Evolutionary conservation across 2,797 vertebrate species (phyloP), one percentile per base, ranked within the genome.

Genomic region (Enteromius thamalakanensis): DNA sequence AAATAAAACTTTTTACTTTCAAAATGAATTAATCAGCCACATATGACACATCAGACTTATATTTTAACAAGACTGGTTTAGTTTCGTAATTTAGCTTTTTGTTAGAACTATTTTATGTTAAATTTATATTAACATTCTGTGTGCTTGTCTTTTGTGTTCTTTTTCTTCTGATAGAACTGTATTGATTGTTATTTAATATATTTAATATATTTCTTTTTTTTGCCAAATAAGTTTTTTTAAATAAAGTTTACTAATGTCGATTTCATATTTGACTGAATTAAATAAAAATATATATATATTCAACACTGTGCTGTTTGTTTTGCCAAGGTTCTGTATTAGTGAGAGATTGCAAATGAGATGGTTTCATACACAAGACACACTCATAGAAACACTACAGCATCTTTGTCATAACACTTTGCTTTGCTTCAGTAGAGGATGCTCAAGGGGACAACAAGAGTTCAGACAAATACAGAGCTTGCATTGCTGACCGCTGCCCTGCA

Each of bases 391-490:
- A 58, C 1, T 42, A 26, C n/a, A 37, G 32, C 7, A 60, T 65
- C 32, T 77, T 77, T 74, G 6, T 53, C 26, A 12, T 75, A 82
- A 75, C 70, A 26, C 5, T 75, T 71, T 76, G 40, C 79, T 79
- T 74, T 8, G 4, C 68, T 37, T 69, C 69, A 65, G 21, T 84
- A 79, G 85, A 84, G 29, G 47, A 88, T 67, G 11, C 21, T 64
- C 26, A 81, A 32, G 53, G 76, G 34, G 71, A 58, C 14, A 1
- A 29, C 23, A 60, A 21, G 58, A n/a, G 17, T 64, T 69, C 79
- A 51, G 21, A 69, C 47, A 84, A 76, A 45, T 53, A 75, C 71
- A 62, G 58, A 60, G 65, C 53, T 40, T 45, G 14, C 3, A 23
- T 47, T 12, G 12, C 75, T 21, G n/a, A 32, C 29, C 49, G 4